Evolutionary conservation across 2,113 vertebrate genomes (phyloP), one percentile per base, ranked within the genome.

Genomic region (Pontoporia blainvillei): DNA sequence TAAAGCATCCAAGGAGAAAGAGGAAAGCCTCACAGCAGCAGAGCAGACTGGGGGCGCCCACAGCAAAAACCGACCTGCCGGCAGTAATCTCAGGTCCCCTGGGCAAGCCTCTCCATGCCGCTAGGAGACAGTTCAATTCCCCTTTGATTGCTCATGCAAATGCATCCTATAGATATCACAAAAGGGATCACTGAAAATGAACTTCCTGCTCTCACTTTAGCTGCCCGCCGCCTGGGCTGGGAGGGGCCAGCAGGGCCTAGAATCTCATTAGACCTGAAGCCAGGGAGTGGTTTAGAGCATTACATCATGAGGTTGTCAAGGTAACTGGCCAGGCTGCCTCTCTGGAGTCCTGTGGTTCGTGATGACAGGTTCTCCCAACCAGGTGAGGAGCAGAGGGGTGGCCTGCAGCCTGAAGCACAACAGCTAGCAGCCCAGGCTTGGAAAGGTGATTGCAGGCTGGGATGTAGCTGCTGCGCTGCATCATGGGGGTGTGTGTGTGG

Each of bases 281-380:
- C 86, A 73, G 75, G 46, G 76, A 88, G 78, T 36, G 66, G 41
- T 61, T n/a, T 71, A 92, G 66, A 88, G 57, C 71, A 96, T 96
- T 87, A 95, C 85, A 66, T 94, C 96, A 95, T 73, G 39, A 62
- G n/a, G 94, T 98, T 97, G 96, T 91, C 96, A 97, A 95, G 97
- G 95, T 84, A 97, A 96, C 96, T 71, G 39, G 54, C 61, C 85
- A 92, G 96, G 46, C 75, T 73, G 59, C 52, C 46, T 94, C 72
- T 90, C 62, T 71, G 61, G 72, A 52, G 31, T 86, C 95, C 57
- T 46, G 39, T 17, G 41, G 81, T 72, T 54, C 29, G 6, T 29
- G 34, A 69, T 27, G 67, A 76, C 82, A 93, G 46, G 72, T 90
- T 57, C 76, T 78, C 5, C 57, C 34, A 46, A 75, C 34, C 46